Evolutionary conservation across 1,140 invertebrate species (phyloP).

Genomic region (Alviniconcha marisindica): DNA sequence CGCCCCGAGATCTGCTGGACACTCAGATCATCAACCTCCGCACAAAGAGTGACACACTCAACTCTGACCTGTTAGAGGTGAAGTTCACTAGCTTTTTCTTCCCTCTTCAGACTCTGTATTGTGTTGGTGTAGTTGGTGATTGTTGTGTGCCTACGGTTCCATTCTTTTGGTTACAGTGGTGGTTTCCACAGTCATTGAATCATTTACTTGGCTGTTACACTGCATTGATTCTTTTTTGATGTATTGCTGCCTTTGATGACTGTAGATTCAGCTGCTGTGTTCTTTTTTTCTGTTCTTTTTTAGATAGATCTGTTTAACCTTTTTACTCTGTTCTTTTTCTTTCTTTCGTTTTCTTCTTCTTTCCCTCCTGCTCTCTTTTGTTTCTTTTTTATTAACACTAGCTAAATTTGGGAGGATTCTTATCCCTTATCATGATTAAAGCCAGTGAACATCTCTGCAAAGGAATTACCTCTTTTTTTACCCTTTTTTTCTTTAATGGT

Average conservation of each 20-base stretch:
- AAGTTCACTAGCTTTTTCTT: too few species aligned
- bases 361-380: too few species aligned
- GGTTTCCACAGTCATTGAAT: too few species aligned
- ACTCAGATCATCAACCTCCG: constrained; percentile 64
- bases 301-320: constrained; percentile 1
- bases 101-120: too few species aligned
- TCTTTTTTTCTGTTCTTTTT: not conserved
- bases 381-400: too few species aligned
- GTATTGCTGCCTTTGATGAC: not conserved
- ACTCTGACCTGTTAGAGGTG: constrained; percentile 64
- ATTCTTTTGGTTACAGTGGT: too few species aligned
- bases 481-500: too few species aligned
- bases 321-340: not conserved
- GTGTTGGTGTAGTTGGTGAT: not conserved
- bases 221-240: not conserved
- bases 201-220: too few species aligned
- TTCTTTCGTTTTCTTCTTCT: not conserved
- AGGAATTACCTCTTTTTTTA: too few species aligned
- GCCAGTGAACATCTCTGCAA: too few species aligned
- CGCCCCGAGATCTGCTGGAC: constrained; percentile 62
- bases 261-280: not conserved
- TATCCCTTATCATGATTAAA: too few species aligned
- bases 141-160: not conserved
- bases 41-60: constrained; percentile 61
- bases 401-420: too few species aligned